A percentile compares a stretch with the other conserved stretches of the same genome.
Evolutionary conservation across 2,888 invertebrate genomes (phyloP).

Genomic region (Drosophila pseudotalamancana): DNA sequence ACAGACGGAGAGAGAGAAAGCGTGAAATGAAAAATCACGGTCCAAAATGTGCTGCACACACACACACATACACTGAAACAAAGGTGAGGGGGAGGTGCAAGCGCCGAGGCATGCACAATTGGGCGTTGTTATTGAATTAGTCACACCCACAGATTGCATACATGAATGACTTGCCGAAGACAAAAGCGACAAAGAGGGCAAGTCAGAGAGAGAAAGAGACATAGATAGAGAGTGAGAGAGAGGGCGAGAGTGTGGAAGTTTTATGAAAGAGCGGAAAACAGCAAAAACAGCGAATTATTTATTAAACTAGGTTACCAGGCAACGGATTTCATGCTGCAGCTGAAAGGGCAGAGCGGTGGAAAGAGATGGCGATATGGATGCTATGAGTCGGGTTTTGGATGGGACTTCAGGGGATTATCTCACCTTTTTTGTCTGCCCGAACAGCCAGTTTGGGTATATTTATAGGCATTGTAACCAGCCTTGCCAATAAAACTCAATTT

Average conservation of each 20-base stretch:
- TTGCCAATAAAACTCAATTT: no score
- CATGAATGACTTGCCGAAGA: slow-evolving; percentile 80
- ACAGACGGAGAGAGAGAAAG: slow-evolving; percentile 53
- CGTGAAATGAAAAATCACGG: slow-evolving; percentile 78
- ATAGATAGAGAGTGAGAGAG: slow-evolving; percentile 16
- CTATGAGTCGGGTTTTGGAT: background rate
- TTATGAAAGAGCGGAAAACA: slow-evolving; percentile 26
- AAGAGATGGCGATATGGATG: background rate
- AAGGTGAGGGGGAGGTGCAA: slow-evolving; percentile 14
- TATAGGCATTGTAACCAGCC: no score
- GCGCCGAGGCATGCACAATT: slow-evolving; percentile 76
- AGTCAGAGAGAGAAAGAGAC: slow-evolving; percentile 15
- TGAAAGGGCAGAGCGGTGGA: background rate
- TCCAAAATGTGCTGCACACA: slow-evolving; percentile 21
- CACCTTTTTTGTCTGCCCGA: no score
- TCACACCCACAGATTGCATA: slow-evolving; percentile 81
- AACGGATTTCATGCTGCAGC: slow-evolving; percentile 37
- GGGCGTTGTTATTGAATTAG: slow-evolving; percentile 81
- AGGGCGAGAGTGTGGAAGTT: background rate
- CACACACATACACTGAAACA: slow-evolving; percentile 13
- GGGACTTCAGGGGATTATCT: no score
- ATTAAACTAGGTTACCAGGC: slow-evolving; percentile 80
- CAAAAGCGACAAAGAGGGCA: slow-evolving; percentile 47
- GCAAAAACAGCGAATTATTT: slow-evolving; percentile 75
- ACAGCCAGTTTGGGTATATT: no score